These are phyloP conservation scores for Spinus olivaceus DNA, from an alignment of 2,797 vertebrate genomes.

Conservation along the genomic window DNA sequence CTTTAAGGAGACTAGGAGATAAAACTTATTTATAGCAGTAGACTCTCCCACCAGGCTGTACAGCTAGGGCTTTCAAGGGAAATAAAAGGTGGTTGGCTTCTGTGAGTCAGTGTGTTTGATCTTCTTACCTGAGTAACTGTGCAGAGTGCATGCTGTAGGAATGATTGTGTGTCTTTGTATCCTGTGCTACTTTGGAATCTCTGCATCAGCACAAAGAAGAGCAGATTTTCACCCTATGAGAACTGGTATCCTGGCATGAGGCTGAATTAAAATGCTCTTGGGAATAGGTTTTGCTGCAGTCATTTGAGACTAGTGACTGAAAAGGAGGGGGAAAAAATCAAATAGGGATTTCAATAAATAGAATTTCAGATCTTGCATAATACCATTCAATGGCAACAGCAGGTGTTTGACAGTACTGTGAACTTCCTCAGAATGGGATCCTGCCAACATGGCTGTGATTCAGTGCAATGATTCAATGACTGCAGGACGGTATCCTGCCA, in stretches of 20 bases:
- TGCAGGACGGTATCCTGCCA: conserved; percentile 67
- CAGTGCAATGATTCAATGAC: conserved; percentile 77
- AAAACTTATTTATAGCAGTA: not conserved
- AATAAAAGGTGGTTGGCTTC: not conserved
- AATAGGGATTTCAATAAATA: conserved; percentile 75
- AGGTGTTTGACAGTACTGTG: conserved; percentile 78
- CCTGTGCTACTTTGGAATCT: not conserved
- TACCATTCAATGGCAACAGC: conserved; percentile 78
- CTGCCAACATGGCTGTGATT: conserved; percentile 78
- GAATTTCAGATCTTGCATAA: conserved; percentile 76
- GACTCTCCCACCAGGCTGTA: not conserved
- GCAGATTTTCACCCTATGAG: not conserved
- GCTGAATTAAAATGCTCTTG: conserved; percentile 4
- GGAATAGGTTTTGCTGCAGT: conserved; percentile 52
- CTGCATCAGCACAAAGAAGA: not conserved
- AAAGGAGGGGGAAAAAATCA: conserved; percentile 19
- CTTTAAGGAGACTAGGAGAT: not conserved
- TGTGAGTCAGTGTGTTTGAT: not conserved
- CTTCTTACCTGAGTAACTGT: not conserved
- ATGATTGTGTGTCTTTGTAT: not conserved
- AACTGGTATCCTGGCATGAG: not conserved
- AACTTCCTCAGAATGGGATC: conserved; percentile 79
- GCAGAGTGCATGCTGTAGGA: not conserved
- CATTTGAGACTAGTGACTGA: conserved; percentile 45
- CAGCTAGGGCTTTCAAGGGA: not conserved